These are phyloP conservation scores for Otolemur crassicaudatus DNA, from an alignment of 2,797 vertebrate genomes.

Conservation along the genomic window DNA sequence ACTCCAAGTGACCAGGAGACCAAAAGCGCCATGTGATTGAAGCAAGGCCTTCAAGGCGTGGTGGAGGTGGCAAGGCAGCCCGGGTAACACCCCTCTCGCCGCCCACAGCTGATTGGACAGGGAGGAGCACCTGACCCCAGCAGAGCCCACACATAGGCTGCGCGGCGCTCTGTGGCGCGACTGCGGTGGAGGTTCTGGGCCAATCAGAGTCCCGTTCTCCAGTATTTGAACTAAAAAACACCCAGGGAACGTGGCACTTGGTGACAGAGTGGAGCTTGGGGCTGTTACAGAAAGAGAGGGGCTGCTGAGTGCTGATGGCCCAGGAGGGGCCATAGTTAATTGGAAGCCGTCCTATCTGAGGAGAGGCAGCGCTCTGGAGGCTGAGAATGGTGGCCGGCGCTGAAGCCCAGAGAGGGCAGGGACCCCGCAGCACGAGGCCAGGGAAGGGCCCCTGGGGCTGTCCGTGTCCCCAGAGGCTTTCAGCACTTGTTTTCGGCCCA, in stretches of 20 bases:
- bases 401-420: not conserved
- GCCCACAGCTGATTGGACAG: not conserved
- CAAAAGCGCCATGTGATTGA: not conserved
- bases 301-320: not conserved
- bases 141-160: not conserved
- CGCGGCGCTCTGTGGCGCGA: accelerated
- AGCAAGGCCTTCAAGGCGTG: not conserved
- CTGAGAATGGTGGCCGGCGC: not conserved
- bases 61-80: not conserved
- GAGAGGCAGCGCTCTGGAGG: not conserved
- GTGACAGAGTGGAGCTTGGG: not conserved
- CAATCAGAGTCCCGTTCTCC: not conserved
- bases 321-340: not conserved
- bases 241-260: not conserved
- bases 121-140: not conserved
- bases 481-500: not conserved
- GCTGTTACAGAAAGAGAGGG: not conserved
- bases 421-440: not conserved
- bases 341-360: not conserved
- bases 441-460: no score
- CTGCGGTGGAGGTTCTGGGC: not conserved
- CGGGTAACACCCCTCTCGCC: not conserved
- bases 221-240: not conserved
- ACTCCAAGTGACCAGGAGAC: not conserved
- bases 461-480: not conserved